Base-by-base conservation (phyloP, 2,113 vertebrate species). In the Entosphenus tridentatus region DNA sequence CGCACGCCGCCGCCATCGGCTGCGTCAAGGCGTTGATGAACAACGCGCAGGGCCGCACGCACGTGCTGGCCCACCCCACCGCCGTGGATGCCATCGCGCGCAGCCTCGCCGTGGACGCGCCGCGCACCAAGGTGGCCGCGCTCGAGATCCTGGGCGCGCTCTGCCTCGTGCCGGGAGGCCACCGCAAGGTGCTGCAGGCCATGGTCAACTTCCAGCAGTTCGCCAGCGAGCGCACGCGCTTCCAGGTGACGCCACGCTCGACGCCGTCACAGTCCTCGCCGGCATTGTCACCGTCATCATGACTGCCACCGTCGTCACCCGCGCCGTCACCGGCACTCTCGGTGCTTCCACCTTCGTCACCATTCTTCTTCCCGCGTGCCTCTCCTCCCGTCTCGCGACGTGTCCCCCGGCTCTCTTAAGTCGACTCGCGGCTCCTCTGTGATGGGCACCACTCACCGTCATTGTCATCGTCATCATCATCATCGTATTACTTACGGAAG, bases 11-110 rank as follows among this genome's bases (percentile, higher is more conserved):
- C 8, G 88, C 96, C 72, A 98, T 98, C 54, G 95, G 95, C 55
- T 98, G 95, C 79, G 91, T 98, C 78, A 97, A 98, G 77, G 95
- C 92, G 3, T 83, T 97, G 75, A 96, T 98, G 95, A 98, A 98
- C 82, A 98, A 98, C 82, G 93, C 95, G 70, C 88, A 92, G 62
- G 95, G 95, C 68, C 82, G 95, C 57, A 88, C 92, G 71, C 91
- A 98, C 0, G 91, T 98, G 68, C 83, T 98, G 74, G 85, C 95
- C 17, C 95, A 98, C 76, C 79, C 85, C 0, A 87, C 95, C 82
- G 96, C 89, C 78, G 96, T 98, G 71, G 95, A 96, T 18, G 88
- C 93, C 71, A 96, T 98, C 2, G 91, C 92, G 75, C 95, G 95
- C 83, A 97, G 92, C 80, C 81, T 98, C 81, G 88, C 88, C 82